Base-by-base conservation (phyloP, 1,140 invertebrate species). In the Phenacoccus solenopsis region DNA sequence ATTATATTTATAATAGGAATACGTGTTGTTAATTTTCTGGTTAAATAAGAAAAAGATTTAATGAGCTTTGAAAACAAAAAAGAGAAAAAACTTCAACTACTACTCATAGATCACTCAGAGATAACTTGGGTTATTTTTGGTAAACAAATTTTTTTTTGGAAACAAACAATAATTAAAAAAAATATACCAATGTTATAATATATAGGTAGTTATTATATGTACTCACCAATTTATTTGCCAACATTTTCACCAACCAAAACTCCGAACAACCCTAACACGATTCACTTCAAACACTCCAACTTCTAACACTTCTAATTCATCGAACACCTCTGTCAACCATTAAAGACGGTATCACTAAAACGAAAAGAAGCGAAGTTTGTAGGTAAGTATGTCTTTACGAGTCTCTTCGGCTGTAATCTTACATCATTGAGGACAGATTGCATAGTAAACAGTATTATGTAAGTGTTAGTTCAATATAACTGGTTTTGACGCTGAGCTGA, bases 361-460 rank as follows among this genome's bases (percentile, higher is more conserved):
- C 38, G 38, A 49, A 49, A 49, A 49, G 38, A 49, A 49, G 38
- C 38, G 38, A 49, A 49, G 38, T 49, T 49, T 49, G 38, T 49
- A 16, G 38, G 38, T 49, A 49, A 49, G 38, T 49, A 49, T 49
- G 38, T 49, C 38, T 49, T 5, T 9, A 49, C 38, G 20, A 49
- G 38, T 49, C 38, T 3, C 38, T 49, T n/a, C 38, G 20, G 38
- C 38, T n/a, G 38, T 49, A n/a, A 49, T 49, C 38, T 49, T 49
- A 49, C 38, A 49, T 49, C 38, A 49, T 49, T 49, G 38, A 49
- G 38, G 38, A 49, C 38, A 49, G 38, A 49, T 49, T 49, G 38
- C 38, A 49, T 49, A 10, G 38, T 49, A 49, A 49, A 49, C 38
- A 49, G 38, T 49, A 10, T 49, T 49, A 49, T 49, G 38, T n/a